phyloP scores from a whole-genome alignment of 2,888 invertebrate genomes.

The Cerastoderma edule region DNA sequence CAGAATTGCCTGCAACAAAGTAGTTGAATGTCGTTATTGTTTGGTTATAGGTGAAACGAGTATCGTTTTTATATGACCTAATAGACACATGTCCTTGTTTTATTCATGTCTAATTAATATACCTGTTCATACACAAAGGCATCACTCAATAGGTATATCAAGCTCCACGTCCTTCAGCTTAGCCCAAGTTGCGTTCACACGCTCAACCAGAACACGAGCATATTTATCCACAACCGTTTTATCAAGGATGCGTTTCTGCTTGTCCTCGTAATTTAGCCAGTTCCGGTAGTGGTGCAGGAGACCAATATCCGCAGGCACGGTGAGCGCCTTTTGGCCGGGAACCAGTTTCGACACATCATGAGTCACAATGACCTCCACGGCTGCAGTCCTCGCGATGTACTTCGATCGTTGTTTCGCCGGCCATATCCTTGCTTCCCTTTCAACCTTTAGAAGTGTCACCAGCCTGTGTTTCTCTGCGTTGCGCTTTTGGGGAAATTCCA shows the following conservation, averaged over 20 bases:
- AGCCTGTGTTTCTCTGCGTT: slow-evolving; percentile 13
- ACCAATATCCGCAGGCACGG: background rate
- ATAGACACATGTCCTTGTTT: no score
- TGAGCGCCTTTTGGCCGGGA: background rate
- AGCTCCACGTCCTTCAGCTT: background rate
- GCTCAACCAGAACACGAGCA: background rate
- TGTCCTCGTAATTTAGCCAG: slow-evolving; percentile 17
- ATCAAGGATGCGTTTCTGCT: background rate
- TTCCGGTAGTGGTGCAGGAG: slow-evolving; percentile 29
- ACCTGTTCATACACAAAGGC: no score
- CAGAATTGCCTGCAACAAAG: no score
- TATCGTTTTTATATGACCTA: no score
- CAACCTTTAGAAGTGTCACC: slow-evolving; percentile 6
- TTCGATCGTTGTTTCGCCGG: slow-evolving; percentile 2
- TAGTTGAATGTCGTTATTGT: no score
- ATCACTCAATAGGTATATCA: slow-evolving; percentile 25
- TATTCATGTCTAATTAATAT: no score
- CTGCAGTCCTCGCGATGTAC: slow-evolving; percentile 7
- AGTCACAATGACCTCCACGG: background rate
- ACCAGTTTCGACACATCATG: background rate
- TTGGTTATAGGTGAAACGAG: no score
- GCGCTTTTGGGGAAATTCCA: slow-evolving; percentile 9
- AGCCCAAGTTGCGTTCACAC: slow-evolving; percentile 10
- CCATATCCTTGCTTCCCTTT: slow-evolving; percentile 11
- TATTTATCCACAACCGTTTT: slow-evolving; percentile 18